Base-by-base conservation (phyloP, 2,888 invertebrate species). In the Cyaniris semiargus region DNA sequence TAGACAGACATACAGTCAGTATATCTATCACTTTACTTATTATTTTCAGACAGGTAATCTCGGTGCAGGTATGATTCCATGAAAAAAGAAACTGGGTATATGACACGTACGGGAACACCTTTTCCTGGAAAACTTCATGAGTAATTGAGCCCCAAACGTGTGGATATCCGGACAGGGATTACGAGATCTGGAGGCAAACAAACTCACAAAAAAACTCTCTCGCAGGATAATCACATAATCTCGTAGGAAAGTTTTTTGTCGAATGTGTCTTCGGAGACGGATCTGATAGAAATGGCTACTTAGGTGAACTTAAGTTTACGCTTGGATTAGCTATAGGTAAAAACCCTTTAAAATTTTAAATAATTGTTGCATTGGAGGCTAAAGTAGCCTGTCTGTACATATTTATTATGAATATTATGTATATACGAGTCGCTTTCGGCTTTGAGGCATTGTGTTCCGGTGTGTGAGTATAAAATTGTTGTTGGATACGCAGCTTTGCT, bases 121-220 rank as follows among this genome's bases (percentile, higher is more conserved):
- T 31, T 66, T 66, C 66, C 66, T 15, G 27, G 6, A 66, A 66
- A 66, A 13, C 60, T 23, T 66, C 15, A 27, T 27, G 27, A 66
- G 66, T 66, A 66, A 66, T 66, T 66, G 66, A 27, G 66, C 66
- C 15, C 27, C 66, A 15, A 66, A 66, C 66, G 66, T 66, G 66
- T 27, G 66, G 27, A 66, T 15, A 10, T 27, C 60, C 60, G 23
- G 23, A 27, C 13, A 13, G 23, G 60, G 60, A 66, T 66, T 66
- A 66, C 23, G 27, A 66, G 60, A 23, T 66, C 66, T 10, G 21
- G 5, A 23, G 66, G 27, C 10, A 5, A 66, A 15, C 27, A 27
- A 23, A 27, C 23, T 60, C 10, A 23, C 60, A 66, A 66, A 23
- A 56, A 21, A 66, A 66, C 66, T 66, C 13, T 66, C 27, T 66